Base-by-base conservation (phyloP, 1,140 invertebrate genomes). In the Paracyclopina nana region DNA sequence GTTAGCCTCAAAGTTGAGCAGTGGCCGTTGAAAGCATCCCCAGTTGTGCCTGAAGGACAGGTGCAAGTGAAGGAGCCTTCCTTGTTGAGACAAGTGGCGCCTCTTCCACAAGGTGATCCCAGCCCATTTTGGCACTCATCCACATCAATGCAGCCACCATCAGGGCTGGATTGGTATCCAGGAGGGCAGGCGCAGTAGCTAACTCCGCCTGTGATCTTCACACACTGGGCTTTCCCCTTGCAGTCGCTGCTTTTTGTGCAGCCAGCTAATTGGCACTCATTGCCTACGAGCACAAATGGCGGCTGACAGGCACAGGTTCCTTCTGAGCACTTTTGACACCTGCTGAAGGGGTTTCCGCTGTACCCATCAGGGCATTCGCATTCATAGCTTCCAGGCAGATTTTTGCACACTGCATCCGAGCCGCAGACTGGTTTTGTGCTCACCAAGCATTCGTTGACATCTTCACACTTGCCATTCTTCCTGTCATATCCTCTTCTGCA, bases 341-440 rank as follows among this genome's bases (percentile, higher is more conserved):
- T 68, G 12, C 75, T 71, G 60, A 82, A 87, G 6, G 83, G 82
- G 66, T 87, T 86, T n/a, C 83, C 83, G 58, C 80, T 80, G 59
- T 80, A 86, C 6, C 80, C 80, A 27, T 74, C 66, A 0, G 83
- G 81, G 60, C 86, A 92, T 57, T 82, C 80, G 59, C 85, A 91
- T 64, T 87, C 83, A 60, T 88, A 92, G 59, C 82, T 85, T n/a
- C 86, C 86, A 0, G 84, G 84, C 31, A 88, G 64, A 65, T 92
- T 92, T 65, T 85, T 87, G 60, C 86, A 91, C 38, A 87, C 73
- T 1, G 84, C 82, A 62, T 86, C 83, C 4, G 80, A 60, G 1
- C 84, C 85, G 64, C 85, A 91, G 2, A 78, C 74, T 0, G 76
- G 72, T 54, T 78, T 79, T 8, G 76, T 67, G 18, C 34, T 53